phyloP scores from a whole-genome alignment of 2,888 invertebrate genomes.

The Acheta domesticus region DNA sequence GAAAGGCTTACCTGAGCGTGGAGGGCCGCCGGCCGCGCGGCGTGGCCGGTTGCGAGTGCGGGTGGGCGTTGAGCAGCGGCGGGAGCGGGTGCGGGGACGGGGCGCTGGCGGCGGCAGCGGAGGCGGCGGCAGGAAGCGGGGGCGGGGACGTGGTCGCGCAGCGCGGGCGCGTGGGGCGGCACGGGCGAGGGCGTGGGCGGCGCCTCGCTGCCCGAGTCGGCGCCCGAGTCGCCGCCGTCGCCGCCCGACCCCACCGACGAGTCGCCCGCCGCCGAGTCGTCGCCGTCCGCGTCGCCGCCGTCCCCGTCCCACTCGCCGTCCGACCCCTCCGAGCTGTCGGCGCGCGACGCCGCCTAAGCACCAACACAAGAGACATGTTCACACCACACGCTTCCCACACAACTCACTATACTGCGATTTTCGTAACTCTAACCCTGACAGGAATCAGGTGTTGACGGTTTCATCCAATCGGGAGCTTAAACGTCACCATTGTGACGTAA shows the following conservation, averaged over 20 bases:
- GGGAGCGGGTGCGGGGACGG: not conserved
- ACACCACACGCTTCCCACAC: too few relatives aligned
- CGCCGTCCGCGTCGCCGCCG: not conserved
- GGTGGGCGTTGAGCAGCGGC: not conserved
- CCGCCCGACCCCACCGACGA: not conserved
- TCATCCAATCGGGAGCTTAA: too few relatives aligned
- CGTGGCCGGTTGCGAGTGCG: not conserved
- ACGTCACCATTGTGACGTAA: too few relatives aligned
- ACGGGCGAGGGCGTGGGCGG: slow-evolving; percentile 4
- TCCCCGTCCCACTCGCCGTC: slow-evolving; percentile 20
- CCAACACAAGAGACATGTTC: not conserved
- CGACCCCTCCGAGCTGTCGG: not conserved
- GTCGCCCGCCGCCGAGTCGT: not conserved
- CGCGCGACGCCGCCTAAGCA: not conserved
- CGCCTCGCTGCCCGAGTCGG: not conserved
- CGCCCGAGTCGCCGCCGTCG: not conserved
- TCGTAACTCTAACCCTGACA: too few relatives aligned
- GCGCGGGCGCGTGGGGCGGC: not conserved
- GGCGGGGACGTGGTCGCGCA: not conserved
- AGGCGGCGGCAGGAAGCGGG: not conserved
- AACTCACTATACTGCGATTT: too few relatives aligned
- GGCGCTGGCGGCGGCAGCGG: not conserved
- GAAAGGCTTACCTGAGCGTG: not conserved
- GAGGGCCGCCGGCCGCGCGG: not conserved
- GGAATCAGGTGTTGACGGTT: too few relatives aligned